phyloP scores from a whole-genome alignment of 2,888 invertebrate species.

The Fabriciana adippe region DNA sequence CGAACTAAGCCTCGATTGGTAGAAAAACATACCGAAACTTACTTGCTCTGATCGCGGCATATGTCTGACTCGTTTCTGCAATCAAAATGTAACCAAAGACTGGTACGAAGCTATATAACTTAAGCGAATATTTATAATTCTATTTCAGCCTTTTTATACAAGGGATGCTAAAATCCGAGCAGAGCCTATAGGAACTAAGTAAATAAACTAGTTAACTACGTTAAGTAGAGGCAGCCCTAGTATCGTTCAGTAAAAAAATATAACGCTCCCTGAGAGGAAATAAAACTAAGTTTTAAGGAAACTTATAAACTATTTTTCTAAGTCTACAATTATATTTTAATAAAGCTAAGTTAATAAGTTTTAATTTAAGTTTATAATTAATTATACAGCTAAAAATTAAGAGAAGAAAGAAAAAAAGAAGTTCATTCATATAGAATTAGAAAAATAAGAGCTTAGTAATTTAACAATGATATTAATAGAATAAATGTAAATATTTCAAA shows the following conservation, averaged over 20 bases:
- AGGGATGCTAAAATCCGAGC: conserved; percentile 18
- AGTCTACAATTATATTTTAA: no score
- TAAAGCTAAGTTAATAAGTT: no score
- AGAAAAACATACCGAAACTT: conserved; percentile 40
- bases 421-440: no score
- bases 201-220: background rate
- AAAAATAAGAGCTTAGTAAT: no score
- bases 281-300: no score
- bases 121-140: conserved; percentile 15
- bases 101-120: conserved; percentile 41
- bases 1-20: conserved; percentile 35
- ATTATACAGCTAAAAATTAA: no score
- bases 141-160: conserved; percentile 11
- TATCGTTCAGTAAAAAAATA: background rate
- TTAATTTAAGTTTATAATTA: no score
- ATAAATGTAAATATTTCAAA: no score
- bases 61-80: conserved; percentile 43
- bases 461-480: no score
- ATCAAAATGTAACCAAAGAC: conserved; percentile 43
- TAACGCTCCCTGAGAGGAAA: no score
- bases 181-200: conserved; percentile 12
- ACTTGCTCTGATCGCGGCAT: conserved; percentile 42
- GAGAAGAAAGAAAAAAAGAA: no score
- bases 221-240: background rate
- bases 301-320: no score